Evolutionary conservation across 2,113 vertebrate genomes (phyloP).

Genomic region (Plectropomus leopardus): DNA sequence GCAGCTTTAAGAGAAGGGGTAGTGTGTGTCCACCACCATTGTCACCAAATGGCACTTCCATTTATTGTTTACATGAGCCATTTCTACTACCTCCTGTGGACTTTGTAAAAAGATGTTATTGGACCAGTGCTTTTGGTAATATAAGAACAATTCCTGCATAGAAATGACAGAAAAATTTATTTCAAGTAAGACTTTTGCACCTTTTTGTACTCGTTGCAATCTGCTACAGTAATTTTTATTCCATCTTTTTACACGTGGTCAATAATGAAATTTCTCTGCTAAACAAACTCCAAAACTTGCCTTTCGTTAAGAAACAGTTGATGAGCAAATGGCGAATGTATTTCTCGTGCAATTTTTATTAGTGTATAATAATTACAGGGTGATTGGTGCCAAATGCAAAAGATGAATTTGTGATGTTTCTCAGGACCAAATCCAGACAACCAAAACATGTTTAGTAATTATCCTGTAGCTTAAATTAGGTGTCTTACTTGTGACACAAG

Average conservation of each 20-base stretch:
- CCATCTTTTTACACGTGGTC: constrained; percentile 56
- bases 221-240: constrained; percentile 49
- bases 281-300: constrained; percentile 41
- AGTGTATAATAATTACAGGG: constrained; percentile 39
- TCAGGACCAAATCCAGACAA: constrained; percentile 76
- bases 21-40: constrained; percentile 26
- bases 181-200: constrained; percentile 44
- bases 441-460: constrained; percentile 62
- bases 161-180: constrained; percentile 45
- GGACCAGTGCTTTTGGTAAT: constrained; percentile 51
- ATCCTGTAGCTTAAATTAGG: constrained; percentile 53
- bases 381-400: constrained; percentile 70
- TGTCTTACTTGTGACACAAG: constrained; percentile 31
- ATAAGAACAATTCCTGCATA: constrained; percentile 19
- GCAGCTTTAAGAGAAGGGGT: constrained; percentile 23
- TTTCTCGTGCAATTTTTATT: constrained; percentile 62
- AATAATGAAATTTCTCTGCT: constrained; percentile 30
- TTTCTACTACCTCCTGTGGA: constrained; percentile 76
- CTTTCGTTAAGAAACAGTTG: constrained; percentile 43
- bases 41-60: constrained; percentile 39
- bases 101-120: constrained; percentile 42
- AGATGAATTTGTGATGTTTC: constrained; percentile 61
- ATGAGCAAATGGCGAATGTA: constrained; percentile 50
- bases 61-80: constrained; percentile 68
- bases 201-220: constrained; percentile 55